Evolutionary conservation across 2,113 vertebrate genomes (phyloP), one percentile per base, ranked within the genome.

Genomic region (Rafetus swinhoei): DNA sequence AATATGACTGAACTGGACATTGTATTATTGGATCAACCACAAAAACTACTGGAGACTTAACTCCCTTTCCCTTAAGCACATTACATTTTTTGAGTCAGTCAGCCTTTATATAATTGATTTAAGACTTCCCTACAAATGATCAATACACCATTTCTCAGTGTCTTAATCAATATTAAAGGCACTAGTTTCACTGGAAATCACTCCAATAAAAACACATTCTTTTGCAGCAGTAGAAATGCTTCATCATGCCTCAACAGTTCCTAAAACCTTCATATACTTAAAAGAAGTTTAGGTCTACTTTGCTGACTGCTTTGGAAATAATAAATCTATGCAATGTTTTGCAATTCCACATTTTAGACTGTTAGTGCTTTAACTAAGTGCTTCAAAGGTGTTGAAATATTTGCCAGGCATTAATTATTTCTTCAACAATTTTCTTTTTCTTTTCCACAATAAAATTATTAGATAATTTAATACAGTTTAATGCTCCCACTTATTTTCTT

Each of bases 111-210:
- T 65, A 95, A 95, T 91, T 77, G 87, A 97, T 93, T 95, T 90
- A 96, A 93, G 88, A 60, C 25, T 85, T 94, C 87, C 85, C 62
- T 93, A 88, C 74, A 90, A 96, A 96, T 91, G 92, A 96, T 60
- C 92, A 97, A 89, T 92, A 85, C 25, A 76, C 72, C 84, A 79
- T 87, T 97, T 92, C 93, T 85, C 82, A 56, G 88, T 92, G 87
- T 77, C 80, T 97, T 94, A 97, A 96, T 95, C 97, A 86, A 89
- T 94, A 93, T 3, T 81, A 90, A 95, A 94, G 84, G 95, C 12
- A 82, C 57, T 16, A 62, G 35, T 77, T 93, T 87, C 69, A 56
- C 22, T 87, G 82, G 80, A 87, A 95, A 53, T 93, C 89, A 96
- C 80, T 84, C 69, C 91, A 92, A 91, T 77, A 94, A 95, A 96